Evolutionary conservation across 2,113 vertebrate genomes (phyloP), one percentile per base, ranked within the genome.

Genomic region (Macquaria ambigua): DNA sequence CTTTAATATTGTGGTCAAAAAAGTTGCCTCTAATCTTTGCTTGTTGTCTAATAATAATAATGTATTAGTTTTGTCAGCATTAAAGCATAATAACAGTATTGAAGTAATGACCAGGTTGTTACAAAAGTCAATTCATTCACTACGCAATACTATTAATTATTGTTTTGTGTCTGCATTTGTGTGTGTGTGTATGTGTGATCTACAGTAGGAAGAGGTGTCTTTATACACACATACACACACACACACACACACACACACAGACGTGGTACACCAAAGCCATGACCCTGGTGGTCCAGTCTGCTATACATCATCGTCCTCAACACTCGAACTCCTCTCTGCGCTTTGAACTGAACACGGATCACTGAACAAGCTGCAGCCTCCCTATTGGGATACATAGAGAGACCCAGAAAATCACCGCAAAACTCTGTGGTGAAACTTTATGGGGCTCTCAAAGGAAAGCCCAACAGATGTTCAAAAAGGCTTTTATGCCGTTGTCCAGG

Each of bases 341-440:
- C 95, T 96, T 95, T 94, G 94, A 95, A 95, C 92, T 91, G 85
- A 91, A 55, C 91, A 87, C 55, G 90, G 95, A 93, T 95, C 93
- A 95, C 70, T 88, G 91, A 90, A 81, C 84, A 90, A 88, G 91
- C 92, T 88, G 86, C 87, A 81, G 86, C 77, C 87, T 89, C 93
- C 93, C 94, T 90, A 92, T 90, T 84, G 93, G 90, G 93, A 93
- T 86, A 79, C 80, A 88, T 34, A 76, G 87, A 92, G 78, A 89
- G 88, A 82, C 77, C 85, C 87, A 80, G 87, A 92, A 92, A 93
- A 92, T 91, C 88, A 84, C 88, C 83, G 90, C 80, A 90, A 83
- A 94, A 91, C 91, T 92, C 89, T 70, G 83, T 58, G 84, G 85
- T 93, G 87, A 90, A 94, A 93, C 79, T 92, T 95, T 94, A 94